phyloP scores from a whole-genome alignment of 2,113 vertebrate genomes.

The Xenus cinereus region DNA sequence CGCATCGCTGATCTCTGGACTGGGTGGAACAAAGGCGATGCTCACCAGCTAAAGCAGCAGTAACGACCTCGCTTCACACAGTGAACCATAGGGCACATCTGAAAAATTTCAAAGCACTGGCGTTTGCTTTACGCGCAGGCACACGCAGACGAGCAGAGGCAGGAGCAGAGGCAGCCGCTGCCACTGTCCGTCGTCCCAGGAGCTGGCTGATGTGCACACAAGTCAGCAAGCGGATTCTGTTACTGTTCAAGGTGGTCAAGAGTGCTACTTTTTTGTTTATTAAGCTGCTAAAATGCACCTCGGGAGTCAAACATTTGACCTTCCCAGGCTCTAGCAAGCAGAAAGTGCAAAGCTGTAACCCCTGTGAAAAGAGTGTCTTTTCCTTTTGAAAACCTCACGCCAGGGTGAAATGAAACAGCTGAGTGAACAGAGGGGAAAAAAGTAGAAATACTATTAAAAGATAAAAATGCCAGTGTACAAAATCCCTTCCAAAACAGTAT shows the following conservation, averaged over 20 bases:
- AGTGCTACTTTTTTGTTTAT: background rate
- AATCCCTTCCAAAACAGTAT: background rate
- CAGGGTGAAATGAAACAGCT: background rate
- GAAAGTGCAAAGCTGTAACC: background rate
- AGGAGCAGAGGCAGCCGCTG: background rate
- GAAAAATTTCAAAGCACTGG: background rate
- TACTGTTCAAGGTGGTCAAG: background rate
- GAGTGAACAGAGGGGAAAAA: background rate
- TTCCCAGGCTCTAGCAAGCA: background rate
- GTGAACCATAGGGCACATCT: background rate
- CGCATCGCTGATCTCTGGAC: background rate
- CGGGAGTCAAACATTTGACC: background rate
- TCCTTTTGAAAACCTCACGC: background rate
- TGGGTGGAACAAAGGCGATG: background rate
- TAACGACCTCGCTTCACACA: background rate
- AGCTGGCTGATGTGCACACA: background rate
- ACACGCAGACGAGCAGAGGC: background rate
- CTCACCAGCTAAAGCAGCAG: background rate
- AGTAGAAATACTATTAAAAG: background rate
- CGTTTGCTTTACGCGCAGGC: fast-evolving
- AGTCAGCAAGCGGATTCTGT: background rate
- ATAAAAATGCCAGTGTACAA: background rate
- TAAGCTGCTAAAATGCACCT: background rate
- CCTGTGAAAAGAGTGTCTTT: background rate
- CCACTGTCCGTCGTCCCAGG: background rate